Evolutionary conservation across 2,888 invertebrate genomes (phyloP), one percentile per base, ranked within the genome.

Genomic region (Polietes domitor): DNA sequence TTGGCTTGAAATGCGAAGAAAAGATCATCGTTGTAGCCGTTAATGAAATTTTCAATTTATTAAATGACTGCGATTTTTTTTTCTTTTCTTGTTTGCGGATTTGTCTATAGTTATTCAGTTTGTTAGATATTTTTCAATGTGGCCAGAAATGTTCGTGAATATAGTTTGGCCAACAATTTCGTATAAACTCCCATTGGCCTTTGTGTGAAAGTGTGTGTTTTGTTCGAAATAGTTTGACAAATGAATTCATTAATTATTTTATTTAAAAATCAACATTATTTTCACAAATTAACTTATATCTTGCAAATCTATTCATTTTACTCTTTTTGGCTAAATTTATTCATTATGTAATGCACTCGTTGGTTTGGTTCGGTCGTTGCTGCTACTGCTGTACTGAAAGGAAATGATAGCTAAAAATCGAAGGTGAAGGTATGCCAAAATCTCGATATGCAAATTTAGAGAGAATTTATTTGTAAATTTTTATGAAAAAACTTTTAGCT

Each of bases 211-310:
- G 58, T 24, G 32, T 63, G 17, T 17, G 58, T 26, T 58, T 58
- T 63, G 63, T 63, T 63, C 32, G 32, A 15, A 71, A 77, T 70
- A 43, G 47, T 74, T 80, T 83, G 80, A 84, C 84, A 84, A 84
- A 84, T 84, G 80, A 81, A 81, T 84, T 84, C 84, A 81, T 84
- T 83, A 83, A 83, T 83, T 83, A 83, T 83, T 83, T 77, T 76
- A 81, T 81, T 84, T 81, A 50, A 72, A 80, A 81, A 74, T 65
- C 80, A 80, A 77, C 80, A 71, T 83, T 71, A 77, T 80, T 75
- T 80, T 83, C 80, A 75, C 77, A 83, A 83, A 83, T 80, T 83
- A 80, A 81, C 80, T 81, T 84, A 81, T 84, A 55, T 21, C 71
- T 71, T 68, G 73, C 80, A 32, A 32, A 63, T 63, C 63, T 28